Percentiles rank a stretch among this genome's conserved stretches.
These are phyloP conservation scores for Drosophila miranda DNA, from an alignment of 1,140 invertebrate species.

Conservation along the genomic window DNA sequence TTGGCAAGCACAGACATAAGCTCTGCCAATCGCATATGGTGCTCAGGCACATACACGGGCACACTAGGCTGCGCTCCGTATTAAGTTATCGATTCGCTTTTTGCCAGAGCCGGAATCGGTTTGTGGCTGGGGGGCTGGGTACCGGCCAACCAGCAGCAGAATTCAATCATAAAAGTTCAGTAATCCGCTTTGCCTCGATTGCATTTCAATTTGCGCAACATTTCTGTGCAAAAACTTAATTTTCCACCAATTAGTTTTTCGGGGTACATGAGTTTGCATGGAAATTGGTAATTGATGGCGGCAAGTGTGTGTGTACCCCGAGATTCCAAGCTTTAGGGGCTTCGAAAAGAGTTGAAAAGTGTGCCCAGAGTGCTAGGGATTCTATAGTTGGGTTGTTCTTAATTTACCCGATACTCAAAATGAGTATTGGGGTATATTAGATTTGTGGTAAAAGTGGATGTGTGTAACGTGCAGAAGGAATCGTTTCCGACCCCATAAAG, in stretches of 20 bases:
- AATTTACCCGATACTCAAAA: too few relatives aligned
- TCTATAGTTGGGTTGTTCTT: too few relatives aligned
- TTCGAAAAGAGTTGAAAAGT: too few relatives aligned
- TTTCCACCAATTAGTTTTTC: slow-evolving; percentile 79
- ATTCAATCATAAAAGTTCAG: slow-evolving; percentile 80
- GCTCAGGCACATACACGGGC: slow-evolving; percentile 27
- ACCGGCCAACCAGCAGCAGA: slow-evolving; percentile 53
- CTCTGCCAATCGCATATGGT: slow-evolving; percentile 68
- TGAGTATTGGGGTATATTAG: too few relatives aligned
- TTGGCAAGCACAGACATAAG: slow-evolving; percentile 68
- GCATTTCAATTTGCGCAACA: slow-evolving; percentile 79
- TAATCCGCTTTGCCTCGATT: slow-evolving; percentile 79
- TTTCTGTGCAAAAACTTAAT: slow-evolving; percentile 80
- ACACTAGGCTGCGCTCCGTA: slow-evolving; percentile 24
- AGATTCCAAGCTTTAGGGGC: too few relatives aligned
- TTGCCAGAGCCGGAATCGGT: slow-evolving; percentile 24
- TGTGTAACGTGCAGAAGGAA: too few relatives aligned
- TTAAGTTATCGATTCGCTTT: slow-evolving; percentile 62
- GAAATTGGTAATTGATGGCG: slow-evolving; percentile 58
- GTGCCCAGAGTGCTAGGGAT: too few relatives aligned
- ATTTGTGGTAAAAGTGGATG: too few relatives aligned
- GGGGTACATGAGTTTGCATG: slow-evolving; percentile 5
- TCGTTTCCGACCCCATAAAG: too few relatives aligned
- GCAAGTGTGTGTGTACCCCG: too few relatives aligned
- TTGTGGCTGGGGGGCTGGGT: background rate